A percentile compares a stretch with the other conserved stretches of the same genome.
These are phyloP conservation scores for Anadara kagoshimensis DNA, from an alignment of 1,140 invertebrate genomes.

Conservation along the genomic window DNA sequence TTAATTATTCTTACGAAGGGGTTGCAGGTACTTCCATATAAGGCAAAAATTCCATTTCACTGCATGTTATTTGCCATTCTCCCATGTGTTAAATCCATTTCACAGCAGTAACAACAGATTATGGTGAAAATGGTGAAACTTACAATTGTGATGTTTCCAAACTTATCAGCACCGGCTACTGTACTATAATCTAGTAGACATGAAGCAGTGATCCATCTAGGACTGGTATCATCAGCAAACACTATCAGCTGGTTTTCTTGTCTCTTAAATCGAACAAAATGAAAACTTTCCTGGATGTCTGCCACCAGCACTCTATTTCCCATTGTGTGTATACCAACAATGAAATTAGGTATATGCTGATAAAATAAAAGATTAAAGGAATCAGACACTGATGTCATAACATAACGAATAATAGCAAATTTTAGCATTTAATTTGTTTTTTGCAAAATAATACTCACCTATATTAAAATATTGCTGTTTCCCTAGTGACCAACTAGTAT, in stretches of 20 bases:
- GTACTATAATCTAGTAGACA: slow-evolving; percentile 98
- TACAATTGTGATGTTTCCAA: slow-evolving; percentile 97
- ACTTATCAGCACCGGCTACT: slow-evolving; percentile 96
- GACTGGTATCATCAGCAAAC: slow-evolving; percentile 98
- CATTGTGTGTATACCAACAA: slow-evolving; percentile 94
- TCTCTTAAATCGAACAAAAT: slow-evolving; percentile 95
- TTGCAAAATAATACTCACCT: neutral
- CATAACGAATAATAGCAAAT: neutral
- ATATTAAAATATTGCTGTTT: too few relatives aligned
- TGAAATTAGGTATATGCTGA: slow-evolving; percentile 94
- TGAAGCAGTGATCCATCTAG: slow-evolving; percentile 94
- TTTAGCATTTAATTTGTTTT: neutral
- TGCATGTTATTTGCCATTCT: too few relatives aligned
- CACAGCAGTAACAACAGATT: too few relatives aligned
- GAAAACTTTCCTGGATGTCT: slow-evolving; percentile 98
- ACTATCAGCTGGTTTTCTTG: slow-evolving; percentile 98
- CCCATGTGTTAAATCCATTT: too few relatives aligned
- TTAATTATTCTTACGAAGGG: too few relatives aligned
- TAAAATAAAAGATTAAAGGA: slow-evolving; percentile 56
- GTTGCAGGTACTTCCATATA: too few relatives aligned
- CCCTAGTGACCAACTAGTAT: too few relatives aligned
- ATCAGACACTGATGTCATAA: too few relatives aligned
- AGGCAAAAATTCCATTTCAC: too few relatives aligned
- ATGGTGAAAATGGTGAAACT: slow-evolving; percentile 62
- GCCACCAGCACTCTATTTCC: slow-evolving; percentile 95